phyloP scores from a whole-genome alignment of 2,113 vertebrate species.

The Pomatostomus ruficeps region DNA sequence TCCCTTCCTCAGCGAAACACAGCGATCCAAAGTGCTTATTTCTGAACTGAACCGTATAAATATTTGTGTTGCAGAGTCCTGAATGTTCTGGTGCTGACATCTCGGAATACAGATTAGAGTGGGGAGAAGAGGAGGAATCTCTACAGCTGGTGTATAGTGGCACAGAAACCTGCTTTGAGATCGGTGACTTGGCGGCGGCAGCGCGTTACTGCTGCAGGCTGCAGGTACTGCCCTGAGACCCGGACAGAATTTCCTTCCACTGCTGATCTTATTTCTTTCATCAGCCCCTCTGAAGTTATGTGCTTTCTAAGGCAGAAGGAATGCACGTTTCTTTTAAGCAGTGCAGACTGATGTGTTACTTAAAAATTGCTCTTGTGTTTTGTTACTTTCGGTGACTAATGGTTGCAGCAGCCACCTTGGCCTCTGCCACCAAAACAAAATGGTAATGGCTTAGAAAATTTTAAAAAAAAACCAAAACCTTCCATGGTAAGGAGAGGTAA shows the following conservation, averaged over 20 bases:
- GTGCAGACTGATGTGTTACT: background rate
- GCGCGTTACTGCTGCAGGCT: constrained; percentile 89
- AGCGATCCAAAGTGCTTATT: background rate
- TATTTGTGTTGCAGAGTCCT: constrained; percentile 79
- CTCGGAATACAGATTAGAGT: constrained; percentile 93
- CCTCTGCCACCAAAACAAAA: background rate
- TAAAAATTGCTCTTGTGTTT: background rate
- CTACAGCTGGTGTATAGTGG: constrained; percentile 86
- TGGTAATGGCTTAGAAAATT: background rate
- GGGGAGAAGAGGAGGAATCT: constrained; percentile 88
- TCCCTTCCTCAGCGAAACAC: background rate
- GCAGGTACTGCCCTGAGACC: constrained; percentile 65
- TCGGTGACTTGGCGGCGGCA: constrained; percentile 82
- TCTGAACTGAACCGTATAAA: background rate
- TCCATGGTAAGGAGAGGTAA: background rate
- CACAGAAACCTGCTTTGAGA: constrained; percentile 83
- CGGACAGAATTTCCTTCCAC: background rate
- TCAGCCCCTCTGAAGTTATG: background rate
- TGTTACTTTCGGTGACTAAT: background rate
- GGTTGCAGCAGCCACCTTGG: background rate
- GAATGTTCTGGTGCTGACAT: constrained; percentile 92
- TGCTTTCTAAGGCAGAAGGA: background rate
- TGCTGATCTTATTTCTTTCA: background rate
- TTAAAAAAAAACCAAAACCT: rapidly evolving
- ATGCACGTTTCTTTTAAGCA: background rate